Percentiles rank a stretch among this genome's conserved stretches.
Evolutionary conservation across 2,888 invertebrate species (phyloP).

Genomic region (Clivina fossor): DNA sequence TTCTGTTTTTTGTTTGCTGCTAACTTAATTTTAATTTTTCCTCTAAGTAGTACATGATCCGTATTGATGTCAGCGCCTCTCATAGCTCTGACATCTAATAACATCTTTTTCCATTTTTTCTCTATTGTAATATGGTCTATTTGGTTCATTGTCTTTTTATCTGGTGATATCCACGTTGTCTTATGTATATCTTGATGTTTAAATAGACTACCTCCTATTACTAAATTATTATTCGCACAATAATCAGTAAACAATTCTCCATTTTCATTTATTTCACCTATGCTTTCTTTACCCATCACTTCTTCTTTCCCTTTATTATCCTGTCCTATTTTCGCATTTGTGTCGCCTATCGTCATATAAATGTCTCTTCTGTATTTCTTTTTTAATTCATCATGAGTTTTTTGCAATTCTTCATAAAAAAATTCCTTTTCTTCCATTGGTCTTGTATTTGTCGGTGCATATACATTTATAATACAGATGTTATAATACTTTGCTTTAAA

Average conservation of each 20-base stretch:
- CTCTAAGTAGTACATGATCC: neutral
- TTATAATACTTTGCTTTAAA: neutral
- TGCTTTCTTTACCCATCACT: constrained; percentile 18
- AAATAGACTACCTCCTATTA: constrained; percentile 6
- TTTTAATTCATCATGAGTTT: neutral
- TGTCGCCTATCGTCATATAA: neutral
- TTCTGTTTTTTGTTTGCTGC: neutral
- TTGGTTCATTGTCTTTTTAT: constrained; percentile 26
- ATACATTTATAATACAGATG: neutral
- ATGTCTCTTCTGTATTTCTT: neutral
- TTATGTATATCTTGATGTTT: constrained; percentile 17
- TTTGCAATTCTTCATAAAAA: neutral
- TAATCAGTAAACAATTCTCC: constrained; percentile 14
- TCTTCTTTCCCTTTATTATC: constrained; percentile 18
- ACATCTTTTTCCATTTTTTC: constrained; percentile 27
- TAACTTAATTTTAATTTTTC: neutral
- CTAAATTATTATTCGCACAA: neutral
- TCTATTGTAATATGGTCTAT: constrained; percentile 34
- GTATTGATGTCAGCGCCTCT: constrained; percentile 14
- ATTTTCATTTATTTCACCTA: constrained; percentile 26
- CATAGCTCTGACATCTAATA: constrained; percentile 23
- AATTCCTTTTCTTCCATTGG: neutral
- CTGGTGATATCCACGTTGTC: constrained; percentile 33
- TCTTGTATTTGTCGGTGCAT: neutral
- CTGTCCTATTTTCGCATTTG: neutral